A percentile compares a stretch with the other conserved stretches of the same genome.
Conservation (phyloP, 2,113 vertebrate species). For the Elgaria multicarinata region DNA sequence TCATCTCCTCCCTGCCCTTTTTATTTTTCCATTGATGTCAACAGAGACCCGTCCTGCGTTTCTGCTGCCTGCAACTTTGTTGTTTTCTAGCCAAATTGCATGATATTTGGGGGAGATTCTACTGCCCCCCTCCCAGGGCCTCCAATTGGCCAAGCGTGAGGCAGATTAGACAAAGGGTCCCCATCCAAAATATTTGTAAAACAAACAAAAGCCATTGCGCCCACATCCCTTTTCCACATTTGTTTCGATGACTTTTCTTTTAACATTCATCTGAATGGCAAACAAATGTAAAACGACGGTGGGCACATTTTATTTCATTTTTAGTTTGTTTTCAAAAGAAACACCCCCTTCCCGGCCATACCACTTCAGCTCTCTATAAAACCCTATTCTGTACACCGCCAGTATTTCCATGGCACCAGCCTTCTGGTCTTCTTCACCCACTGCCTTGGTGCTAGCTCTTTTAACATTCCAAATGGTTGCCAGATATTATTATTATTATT, state of each 20-base stretch:
- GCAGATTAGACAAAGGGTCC: not conserved
- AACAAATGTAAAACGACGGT: not conserved
- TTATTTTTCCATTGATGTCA: no score
- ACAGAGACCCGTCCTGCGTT: no score
- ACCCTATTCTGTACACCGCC: not conserved
- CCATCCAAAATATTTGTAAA: not conserved
- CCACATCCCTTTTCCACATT: not conserved
- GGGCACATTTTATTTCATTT: not conserved
- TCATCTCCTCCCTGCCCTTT: no score
- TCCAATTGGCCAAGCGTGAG: not conserved
- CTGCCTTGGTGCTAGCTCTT: fast-evolving
- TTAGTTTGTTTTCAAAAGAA: not conserved
- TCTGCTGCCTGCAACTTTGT: not conserved
- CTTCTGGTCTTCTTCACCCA: not conserved
- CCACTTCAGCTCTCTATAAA: not conserved
- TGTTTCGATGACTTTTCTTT: not conserved
- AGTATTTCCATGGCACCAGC: not conserved
- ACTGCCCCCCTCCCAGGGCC: not conserved
- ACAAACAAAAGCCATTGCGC: not conserved
- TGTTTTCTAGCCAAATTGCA: not conserved
- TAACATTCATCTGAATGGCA: not conserved
- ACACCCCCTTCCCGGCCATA: no score
- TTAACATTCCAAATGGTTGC: fast-evolving
- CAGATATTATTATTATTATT: no score
- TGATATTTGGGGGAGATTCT: not conserved